A percentile compares a stretch with the other conserved stretches of the same genome.
phyloP scores from a whole-genome alignment of 2,888 invertebrate genomes.

The Elmis aenea region DNA sequence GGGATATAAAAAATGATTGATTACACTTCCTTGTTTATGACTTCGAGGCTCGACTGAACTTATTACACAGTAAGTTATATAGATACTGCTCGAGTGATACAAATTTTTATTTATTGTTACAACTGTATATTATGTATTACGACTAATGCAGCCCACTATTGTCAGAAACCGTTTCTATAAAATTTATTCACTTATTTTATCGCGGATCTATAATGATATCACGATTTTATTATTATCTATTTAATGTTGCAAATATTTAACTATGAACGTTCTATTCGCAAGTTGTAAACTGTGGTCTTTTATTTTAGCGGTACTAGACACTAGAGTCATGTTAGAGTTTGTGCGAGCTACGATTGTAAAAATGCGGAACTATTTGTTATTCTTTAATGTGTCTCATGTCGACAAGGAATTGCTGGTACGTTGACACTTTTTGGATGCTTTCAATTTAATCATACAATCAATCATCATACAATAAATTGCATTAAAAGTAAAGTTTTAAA shows the following conservation, averaged over 20 bases:
- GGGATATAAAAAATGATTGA: background rate
- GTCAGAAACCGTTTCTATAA: constrained; percentile 19
- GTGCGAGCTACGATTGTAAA: too few relatives aligned
- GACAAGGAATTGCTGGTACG: too few relatives aligned
- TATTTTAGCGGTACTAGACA: too few relatives aligned
- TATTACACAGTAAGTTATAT: constrained; percentile 17
- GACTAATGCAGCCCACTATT: constrained; percentile 15
- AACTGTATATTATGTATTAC: constrained; percentile 15
- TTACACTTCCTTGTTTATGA: constrained; percentile 10
- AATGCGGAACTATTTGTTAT: too few relatives aligned
- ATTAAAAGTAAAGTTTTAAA: too few relatives aligned
- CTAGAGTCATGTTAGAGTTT: too few relatives aligned
- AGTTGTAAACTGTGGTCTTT: too few relatives aligned
- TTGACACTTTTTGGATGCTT: too few relatives aligned
- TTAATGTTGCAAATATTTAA: background rate
- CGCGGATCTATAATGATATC: constrained; percentile 1
- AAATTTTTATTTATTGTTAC: constrained; percentile 13
- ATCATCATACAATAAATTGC: too few relatives aligned
- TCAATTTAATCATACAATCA: too few relatives aligned
- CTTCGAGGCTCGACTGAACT: constrained; percentile 10
- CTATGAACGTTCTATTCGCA: background rate
- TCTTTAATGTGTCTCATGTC: too few relatives aligned
- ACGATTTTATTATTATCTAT: background rate
- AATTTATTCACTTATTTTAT: constrained; percentile 14
- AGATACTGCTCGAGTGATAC: constrained; percentile 13